Base-by-base conservation (phyloP, 2,113 vertebrate genomes). In the Cervus canadensis region DNA sequence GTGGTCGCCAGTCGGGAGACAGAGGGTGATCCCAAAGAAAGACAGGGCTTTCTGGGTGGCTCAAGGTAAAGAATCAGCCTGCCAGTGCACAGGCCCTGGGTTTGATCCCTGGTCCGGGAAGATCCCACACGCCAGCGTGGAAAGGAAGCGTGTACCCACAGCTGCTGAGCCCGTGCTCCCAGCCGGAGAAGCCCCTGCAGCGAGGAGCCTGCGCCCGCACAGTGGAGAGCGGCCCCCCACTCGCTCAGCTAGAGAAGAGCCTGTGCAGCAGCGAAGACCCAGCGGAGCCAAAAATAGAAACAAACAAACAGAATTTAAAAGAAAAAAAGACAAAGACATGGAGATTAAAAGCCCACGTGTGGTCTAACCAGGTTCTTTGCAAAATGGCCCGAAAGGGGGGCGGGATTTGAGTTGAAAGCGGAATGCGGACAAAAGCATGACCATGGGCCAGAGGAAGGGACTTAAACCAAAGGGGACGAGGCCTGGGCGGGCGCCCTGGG, bases 401-500 rank as follows among this genome's bases (percentile, higher is more conserved):
- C 13, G 71, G 79, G 59, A 54, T 11, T 85, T 26, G 36, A 48
- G 13, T 11, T 30, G 93, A 54, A 52, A 54, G 50, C 21, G 26
- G 8, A 76, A 85, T n/a, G 21, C 5, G 16, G 8, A 23, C 19
- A 30, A 84, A 26, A 36, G 15, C n/a, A 13, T 7, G 57, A 14
- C 16, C 1, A 0, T 2, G 14, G 57, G 16, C 30, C 25, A 7
- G 48, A 79, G 52, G 59, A 83, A 26, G 13, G 30, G 36, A 3
- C 36, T 36, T 36, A 36, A 36, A 36, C 36, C 36, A 36, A 30
- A 50, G 21, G 28, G 36, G 15, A 7, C 1, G 0, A 6, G 3
- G 6, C 0, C 1, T 2, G 10, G 6, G 28, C 9, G 6, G 19
- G 17, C 9, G 33, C 8, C 19, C 13, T 4, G 50, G n/a, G 12